A percentile compares a stretch with the other conserved stretches of the same genome.
Conservation (phyloP, 2,797 vertebrate species). For the Discoglossus pictus region DNA sequence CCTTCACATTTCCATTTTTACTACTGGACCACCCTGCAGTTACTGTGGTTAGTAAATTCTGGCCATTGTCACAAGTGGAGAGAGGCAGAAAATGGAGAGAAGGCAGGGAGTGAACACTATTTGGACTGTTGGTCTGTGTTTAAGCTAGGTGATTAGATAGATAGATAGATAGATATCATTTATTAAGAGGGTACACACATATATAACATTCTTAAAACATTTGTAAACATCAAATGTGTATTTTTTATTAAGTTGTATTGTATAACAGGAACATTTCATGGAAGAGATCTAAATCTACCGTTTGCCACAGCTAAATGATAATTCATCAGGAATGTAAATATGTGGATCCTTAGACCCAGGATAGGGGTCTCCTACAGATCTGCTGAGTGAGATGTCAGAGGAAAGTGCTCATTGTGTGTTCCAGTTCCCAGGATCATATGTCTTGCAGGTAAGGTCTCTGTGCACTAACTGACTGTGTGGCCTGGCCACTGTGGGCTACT, state of each 20-base stretch:
- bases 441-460: slow-evolving; percentile 24
- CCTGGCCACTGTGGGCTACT: slow-evolving; percentile 1
- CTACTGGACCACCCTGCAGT: too few relatives aligned
- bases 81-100: too few relatives aligned
- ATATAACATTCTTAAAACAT: slow-evolving; percentile 10
- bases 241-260: neutral
- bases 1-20: too few relatives aligned
- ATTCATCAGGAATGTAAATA: slow-evolving; percentile 41
- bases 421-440: slow-evolving; percentile 22
- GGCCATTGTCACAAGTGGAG: too few relatives aligned
- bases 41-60: too few relatives aligned
- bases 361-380: slow-evolving; percentile 38
- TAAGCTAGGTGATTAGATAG: too few relatives aligned
- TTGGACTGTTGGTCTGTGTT: too few relatives aligned
- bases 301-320: neutral
- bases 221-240: slow-evolving; percentile 27
- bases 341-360: slow-evolving; percentile 27
- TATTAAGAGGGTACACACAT: too few relatives aligned
- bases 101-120: too few relatives aligned
- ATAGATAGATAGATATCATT: too few relatives aligned
- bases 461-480: slow-evolving; percentile 27
- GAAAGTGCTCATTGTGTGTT: slow-evolving; percentile 30
- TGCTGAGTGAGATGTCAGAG: slow-evolving; percentile 21
- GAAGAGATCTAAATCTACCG: neutral
- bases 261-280: slow-evolving; percentile 14